These are phyloP conservation scores for Microctonus aethiopoides DNA, from an alignment of 2,888 invertebrate genomes.

Conservation along the genomic window DNA sequence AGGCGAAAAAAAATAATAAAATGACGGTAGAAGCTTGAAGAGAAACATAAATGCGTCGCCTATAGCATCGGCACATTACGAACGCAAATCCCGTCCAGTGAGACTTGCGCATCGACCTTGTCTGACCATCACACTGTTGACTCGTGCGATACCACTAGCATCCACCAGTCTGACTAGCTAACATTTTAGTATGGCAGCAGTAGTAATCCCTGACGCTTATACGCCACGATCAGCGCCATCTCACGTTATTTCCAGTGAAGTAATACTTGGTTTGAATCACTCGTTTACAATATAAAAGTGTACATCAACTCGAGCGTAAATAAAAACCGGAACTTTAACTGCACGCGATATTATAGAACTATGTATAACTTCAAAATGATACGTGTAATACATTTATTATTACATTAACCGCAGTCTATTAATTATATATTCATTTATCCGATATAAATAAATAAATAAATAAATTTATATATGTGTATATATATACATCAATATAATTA, in stretches of 20 bases:
- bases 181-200: background rate
- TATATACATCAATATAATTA: too few species aligned
- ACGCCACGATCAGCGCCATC: conserved; percentile 27
- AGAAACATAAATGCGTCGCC: conserved; percentile 15
- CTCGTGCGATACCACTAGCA: conserved; percentile 12
- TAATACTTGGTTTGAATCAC: conserved; percentile 39
- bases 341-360: conserved; percentile 32
- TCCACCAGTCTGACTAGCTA: background rate
- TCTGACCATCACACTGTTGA: conserved; percentile 12
- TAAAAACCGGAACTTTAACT: conserved; percentile 39
- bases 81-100: conserved; percentile 17
- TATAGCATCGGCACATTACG: background rate
- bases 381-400: conserved; percentile 1
- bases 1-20: background rate
- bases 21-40: background rate
- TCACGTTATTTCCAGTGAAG: background rate
- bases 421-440: conserved; percentile 20
- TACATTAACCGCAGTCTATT: conserved; percentile 14
- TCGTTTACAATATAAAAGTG: conserved; percentile 42
- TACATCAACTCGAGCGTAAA: conserved; percentile 40
- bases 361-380: conserved; percentile 8
- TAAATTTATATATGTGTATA: too few species aligned
- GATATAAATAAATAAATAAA: too few species aligned
- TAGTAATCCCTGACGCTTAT: conserved; percentile 19
- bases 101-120: conserved; percentile 17